Evolutionary conservation across 2,113 vertebrate species (phyloP), one percentile per base, ranked within the genome.

Genomic region (Talpa occidentalis): DNA sequence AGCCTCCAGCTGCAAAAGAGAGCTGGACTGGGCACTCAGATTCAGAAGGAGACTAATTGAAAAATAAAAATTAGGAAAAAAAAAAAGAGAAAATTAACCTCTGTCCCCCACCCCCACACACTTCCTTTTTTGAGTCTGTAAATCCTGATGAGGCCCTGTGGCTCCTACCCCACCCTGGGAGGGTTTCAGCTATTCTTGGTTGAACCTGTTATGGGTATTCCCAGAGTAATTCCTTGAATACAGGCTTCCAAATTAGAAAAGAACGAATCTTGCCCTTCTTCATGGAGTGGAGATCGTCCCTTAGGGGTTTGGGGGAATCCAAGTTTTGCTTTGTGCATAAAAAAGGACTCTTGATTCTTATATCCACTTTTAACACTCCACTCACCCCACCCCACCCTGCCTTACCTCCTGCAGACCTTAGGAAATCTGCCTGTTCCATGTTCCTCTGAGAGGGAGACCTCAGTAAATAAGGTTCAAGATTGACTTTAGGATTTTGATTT

Each of bases 111-210:
- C 22, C 72, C 72, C 49, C 49, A 52, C 49, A 52, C 16, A 17
- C 49, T 64, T 56, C 24, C 30, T 40, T 56, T 5, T 67, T 42
- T 17, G n/a, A 16, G 21, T 35, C 37, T 81, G 5, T n/a, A 40
- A 32, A 5, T 5, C 30, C 26, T 5, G 15, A 10, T 6, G 22
- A 1, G 19, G 73, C 59, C 4, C 26, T 0, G 2, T 5, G 52
- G 11, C 32, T 70, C 52, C 6, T 1, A 0, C 3, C 21, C 66
- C 32, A 4, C 15, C 66, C 3, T 0, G 4, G 12, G 78, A 88
- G 83, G 6, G 19, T 73, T n/a, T 78, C 54, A 35, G 42, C 79
- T 86, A 26, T 86, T 82, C 30, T 66, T 26, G 74, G 67, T n/a
- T 49, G 35, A 91, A 40, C 67, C 67, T 59, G 15, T 60, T 59